phyloP scores from a whole-genome alignment of 2,113 vertebrate genomes.

The Equus przewalskii region DNA sequence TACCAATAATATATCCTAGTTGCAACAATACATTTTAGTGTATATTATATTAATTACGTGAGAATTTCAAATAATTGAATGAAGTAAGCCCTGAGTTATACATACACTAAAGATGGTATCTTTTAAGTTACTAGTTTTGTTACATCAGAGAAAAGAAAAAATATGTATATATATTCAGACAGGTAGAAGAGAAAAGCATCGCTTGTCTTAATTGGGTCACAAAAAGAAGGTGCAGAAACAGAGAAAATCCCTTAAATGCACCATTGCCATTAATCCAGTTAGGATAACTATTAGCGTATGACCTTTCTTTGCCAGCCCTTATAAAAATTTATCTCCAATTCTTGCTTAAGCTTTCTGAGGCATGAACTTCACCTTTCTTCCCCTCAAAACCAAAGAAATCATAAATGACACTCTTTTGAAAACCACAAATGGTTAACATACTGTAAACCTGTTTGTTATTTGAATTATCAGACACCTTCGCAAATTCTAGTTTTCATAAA shows the following conservation, averaged over 20 bases:
- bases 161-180: not conserved
- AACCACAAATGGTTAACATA: not conserved
- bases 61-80: constrained; percentile 30
- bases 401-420: not conserved
- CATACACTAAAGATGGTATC: not conserved
- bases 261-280: not conserved
- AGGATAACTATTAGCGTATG: not conserved
- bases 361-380: not conserved
- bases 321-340: not conserved
- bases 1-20: not conserved
- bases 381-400: not conserved
- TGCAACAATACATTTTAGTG: constrained; percentile 21
- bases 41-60: not conserved
- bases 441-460: not conserved
- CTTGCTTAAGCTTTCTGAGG: not conserved
- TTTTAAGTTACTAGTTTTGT: not conserved
- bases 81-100: constrained; percentile 14
- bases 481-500: not conserved
- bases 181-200: constrained; percentile 1
- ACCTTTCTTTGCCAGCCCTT: not conserved
- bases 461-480: not conserved
- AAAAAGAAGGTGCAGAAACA: constrained; percentile 4
- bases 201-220: not conserved
- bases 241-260: not conserved
- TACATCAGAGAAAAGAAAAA: constrained; percentile 23